phyloP scores from a whole-genome alignment of 2,113 vertebrate genomes.

The Chunga burmeisteri region DNA sequence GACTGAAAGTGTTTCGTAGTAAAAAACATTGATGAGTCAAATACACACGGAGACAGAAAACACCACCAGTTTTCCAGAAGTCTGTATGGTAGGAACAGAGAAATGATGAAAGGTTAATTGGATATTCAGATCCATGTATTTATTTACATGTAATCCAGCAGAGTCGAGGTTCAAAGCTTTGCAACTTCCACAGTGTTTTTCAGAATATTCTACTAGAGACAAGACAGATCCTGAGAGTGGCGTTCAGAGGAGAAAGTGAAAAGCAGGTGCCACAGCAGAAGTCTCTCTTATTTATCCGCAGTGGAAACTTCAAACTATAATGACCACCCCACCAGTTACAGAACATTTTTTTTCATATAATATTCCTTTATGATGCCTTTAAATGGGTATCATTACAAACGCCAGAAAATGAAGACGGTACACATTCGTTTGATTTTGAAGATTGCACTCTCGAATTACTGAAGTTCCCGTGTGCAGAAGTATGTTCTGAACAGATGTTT shows the following conservation, averaged over 20 bases:
- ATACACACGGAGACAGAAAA: background rate
- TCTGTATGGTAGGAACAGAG: background rate
- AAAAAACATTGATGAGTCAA: background rate
- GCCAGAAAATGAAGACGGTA: background rate
- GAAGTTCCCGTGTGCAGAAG: background rate
- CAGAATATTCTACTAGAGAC: background rate
- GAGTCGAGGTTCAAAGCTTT: background rate
- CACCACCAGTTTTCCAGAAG: background rate
- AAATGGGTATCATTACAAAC: background rate
- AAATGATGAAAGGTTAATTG: background rate
- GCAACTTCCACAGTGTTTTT: background rate
- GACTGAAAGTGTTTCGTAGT: background rate
- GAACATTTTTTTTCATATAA: background rate
- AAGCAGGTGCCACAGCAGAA: background rate
- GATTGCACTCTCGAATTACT: conserved; percentile 27
- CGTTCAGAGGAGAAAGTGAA: background rate
- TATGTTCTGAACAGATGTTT: conserved; percentile 40
- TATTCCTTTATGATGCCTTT: background rate
- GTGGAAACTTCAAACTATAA: background rate
- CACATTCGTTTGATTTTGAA: background rate
- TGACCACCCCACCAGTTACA: background rate
- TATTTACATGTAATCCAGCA: background rate
- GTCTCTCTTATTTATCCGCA: background rate
- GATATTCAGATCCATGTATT: background rate
- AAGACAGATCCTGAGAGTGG: background rate